Conservation (phyloP, 1,140 invertebrate genomes). For the Leptinotarsa undecemlineata region DNA sequence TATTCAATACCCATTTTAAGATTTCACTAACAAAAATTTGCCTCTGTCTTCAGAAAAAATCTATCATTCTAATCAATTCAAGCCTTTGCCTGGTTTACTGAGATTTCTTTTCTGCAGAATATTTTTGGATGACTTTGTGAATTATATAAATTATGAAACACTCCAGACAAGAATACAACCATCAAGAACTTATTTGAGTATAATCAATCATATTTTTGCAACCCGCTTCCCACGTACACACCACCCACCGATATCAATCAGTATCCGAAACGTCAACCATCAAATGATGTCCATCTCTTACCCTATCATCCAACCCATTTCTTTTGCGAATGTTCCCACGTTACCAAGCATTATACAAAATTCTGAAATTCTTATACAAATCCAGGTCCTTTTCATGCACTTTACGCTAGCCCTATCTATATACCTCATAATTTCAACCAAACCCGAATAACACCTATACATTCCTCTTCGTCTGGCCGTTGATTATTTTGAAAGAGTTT, state of each 20-base stretch:
- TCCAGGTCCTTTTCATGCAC: constrained; percentile 12
- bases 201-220: too few species aligned
- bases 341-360: constrained; percentile 24
- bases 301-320: constrained; percentile 25
- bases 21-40: too few species aligned
- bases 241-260: constrained; percentile 18
- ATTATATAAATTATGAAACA: too few species aligned
- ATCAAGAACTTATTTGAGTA: too few species aligned
- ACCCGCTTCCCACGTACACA: constrained; percentile 11
- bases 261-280: constrained; percentile 20
- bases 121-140: too few species aligned
- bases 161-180: too few species aligned
- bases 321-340: constrained; percentile 5
- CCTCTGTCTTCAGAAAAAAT: too few species aligned
- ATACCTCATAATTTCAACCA: constrained; percentile 7
- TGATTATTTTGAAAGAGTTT: background rate
- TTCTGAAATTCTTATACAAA: constrained; percentile 28
- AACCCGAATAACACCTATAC: constrained; percentile 7
- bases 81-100: too few species aligned
- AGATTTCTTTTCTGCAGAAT: too few species aligned
- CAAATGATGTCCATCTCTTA: constrained; percentile 14
- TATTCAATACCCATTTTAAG: too few species aligned
- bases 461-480: background rate
- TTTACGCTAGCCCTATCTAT: background rate
- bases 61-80: too few species aligned